Conservation (phyloP, 2,888 invertebrate genomes). For the Troides oblongomaculatus region DNA sequence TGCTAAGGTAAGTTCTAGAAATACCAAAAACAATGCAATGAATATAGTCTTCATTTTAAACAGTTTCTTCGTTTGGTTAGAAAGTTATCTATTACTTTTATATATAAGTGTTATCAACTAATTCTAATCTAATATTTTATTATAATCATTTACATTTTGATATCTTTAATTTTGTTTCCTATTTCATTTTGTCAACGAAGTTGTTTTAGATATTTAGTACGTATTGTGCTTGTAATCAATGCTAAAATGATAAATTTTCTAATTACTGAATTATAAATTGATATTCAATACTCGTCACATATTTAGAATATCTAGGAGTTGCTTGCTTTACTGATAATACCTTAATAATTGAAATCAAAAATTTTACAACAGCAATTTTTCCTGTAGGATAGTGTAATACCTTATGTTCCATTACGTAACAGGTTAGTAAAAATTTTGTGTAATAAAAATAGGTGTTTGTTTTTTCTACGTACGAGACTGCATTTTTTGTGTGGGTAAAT, state of each 20-base stretch:
- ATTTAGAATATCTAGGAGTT: no score
- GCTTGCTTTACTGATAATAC: no score
- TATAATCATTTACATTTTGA: constrained; percentile 1
- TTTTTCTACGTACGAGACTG: no score
- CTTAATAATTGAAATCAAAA: no score
- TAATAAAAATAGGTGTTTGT: no score
- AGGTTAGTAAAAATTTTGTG: no score
- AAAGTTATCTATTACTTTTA: not conserved
- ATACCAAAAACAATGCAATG: not conserved
- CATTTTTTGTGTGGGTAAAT: no score
- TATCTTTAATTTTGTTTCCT: not conserved
- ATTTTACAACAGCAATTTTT: no score
- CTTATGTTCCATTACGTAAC: no score
- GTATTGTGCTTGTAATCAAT: not conserved
- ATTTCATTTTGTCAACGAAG: not conserved
- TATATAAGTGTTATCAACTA: constrained; percentile 2
- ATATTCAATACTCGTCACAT: no score
- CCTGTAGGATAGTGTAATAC: no score
- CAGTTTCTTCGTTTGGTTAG: not conserved
- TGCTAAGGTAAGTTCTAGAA: not conserved
- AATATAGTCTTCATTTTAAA: constrained; percentile 2
- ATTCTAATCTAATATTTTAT: constrained; percentile 8
- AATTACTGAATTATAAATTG: not conserved
- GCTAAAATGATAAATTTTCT: not conserved
- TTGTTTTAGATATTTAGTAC: not conserved